phyloP scores from a whole-genome alignment of 2,888 invertebrate genomes.

The Cephus pygmeus region DNA sequence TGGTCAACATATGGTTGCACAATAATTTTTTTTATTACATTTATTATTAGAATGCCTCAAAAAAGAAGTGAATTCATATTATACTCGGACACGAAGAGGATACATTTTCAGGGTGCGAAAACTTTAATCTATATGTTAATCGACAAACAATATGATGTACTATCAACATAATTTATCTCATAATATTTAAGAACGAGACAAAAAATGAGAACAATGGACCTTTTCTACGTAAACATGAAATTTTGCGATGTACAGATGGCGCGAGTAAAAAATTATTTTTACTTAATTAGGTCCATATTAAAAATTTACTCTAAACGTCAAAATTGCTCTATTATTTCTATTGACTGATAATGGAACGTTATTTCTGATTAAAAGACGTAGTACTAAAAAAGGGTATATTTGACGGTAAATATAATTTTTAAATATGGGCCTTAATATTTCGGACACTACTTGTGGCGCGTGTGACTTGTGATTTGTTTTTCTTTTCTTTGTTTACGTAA shows the following conservation, averaged over 20 bases:
- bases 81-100: neutral
- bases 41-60: neutral
- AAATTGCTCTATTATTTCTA: neutral
- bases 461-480: neutral
- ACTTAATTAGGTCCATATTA: neutral
- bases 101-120: neutral
- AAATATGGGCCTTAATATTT: neutral
- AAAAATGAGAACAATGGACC: neutral
- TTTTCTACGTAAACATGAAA: neutral
- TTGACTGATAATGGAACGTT: neutral
- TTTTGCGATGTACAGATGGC: neutral
- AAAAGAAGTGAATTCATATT: neutral
- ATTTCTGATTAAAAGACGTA: neutral
- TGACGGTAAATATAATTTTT: neutral
- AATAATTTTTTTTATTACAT: conserved; percentile 23
- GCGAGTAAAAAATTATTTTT: neutral
- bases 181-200: neutral
- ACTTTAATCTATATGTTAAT: neutral
- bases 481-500: neutral
- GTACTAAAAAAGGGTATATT: neutral
- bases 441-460: neutral
- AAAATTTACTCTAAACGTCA: neutral
- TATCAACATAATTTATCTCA: neutral
- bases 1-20: conserved; percentile 24
- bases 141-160: neutral